Base-by-base conservation (phyloP, 2,888 invertebrate species). In the Lithophane ornitopus region DNA sequence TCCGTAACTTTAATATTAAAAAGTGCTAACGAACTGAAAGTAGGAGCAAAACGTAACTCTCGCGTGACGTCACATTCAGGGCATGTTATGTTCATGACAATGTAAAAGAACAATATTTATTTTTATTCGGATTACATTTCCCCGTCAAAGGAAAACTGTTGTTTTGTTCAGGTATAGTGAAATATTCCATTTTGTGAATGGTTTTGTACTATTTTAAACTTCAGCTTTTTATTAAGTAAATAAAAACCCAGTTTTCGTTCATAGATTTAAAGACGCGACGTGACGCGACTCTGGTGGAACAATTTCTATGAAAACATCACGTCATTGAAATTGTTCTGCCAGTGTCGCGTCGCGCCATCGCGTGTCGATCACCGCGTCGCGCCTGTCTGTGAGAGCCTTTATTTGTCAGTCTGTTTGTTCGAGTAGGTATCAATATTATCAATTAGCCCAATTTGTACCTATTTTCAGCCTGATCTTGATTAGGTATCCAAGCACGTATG, bases 1-100 rank as follows among this genome's bases (percentile, higher is more conserved):
- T 41, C 34, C 11, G 11, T 63, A 59, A 65, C 39, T 52, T 58
- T 6, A 12, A 41, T 76, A 39, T 8, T 14, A 69, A 65, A 39
- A 70, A 56, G 28, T 56, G 41, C 59, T 52, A 80, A 61, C 34
- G 9, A 74, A 41, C 46, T 59, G 68, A 65, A 81, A 69, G 49
- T 26, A 56, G 14, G 19, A 56, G 81, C n/a, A 66, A 69, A 74
- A 56, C 44, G 44, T 22, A 34, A 19, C 26, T 34, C 54, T 14
- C 12, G 3, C 12, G 41, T 59, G 68, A 61, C 58, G 41, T 63
- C 67, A 68, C n/a, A 41, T 49, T 2, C 19, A 1, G 28, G 14
- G 39, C 54, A 62, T 71, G 34, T 67, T 61, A 62, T 71, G 34
- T 67, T 61, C 56, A 73, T 34, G 54, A 54, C 16, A 62, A 4